A percentile compares a stretch with the other conserved stretches of the same genome.
Conservation (phyloP, 2,888 invertebrate species). For the Vanessa cardui region DNA sequence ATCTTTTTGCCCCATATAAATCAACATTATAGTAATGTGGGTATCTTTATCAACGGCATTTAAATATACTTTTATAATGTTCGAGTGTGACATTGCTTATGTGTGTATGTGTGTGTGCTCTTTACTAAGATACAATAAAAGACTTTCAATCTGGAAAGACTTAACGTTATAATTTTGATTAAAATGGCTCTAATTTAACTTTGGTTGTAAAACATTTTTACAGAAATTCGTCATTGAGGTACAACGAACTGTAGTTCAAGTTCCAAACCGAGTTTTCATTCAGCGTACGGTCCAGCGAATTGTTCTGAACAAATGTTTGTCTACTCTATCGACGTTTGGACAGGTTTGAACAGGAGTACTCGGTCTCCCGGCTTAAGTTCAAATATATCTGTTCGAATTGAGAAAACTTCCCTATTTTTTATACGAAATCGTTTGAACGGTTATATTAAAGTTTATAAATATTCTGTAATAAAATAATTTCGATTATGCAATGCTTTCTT, state of each 20-base stretch:
- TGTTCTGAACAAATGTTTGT: slow-evolving; percentile 44
- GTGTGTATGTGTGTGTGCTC: neutral
- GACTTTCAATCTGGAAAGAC: neutral
- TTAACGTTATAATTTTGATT: neutral
- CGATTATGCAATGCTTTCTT: too few species aligned
- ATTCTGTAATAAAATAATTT: neutral
- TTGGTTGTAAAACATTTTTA: neutral
- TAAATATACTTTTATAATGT: neutral
- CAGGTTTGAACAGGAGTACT: slow-evolving; percentile 42
- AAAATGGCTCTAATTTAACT: neutral
- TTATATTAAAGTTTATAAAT: neutral
- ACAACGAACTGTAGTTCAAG: slow-evolving; percentile 37
- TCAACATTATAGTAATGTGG: neutral
- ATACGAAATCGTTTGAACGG: neutral
- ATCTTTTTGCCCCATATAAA: too few species aligned
- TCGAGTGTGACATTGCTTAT: neutral
- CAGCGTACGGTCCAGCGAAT: slow-evolving; percentile 39
- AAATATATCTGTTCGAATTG: slow-evolving; percentile 37
- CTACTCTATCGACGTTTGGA: slow-evolving; percentile 45
- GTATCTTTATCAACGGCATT: neutral
- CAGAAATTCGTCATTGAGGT: neutral
- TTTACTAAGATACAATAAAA: too few species aligned
- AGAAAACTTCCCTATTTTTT: slow-evolving; percentile 7
- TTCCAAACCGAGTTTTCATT: slow-evolving; percentile 39
- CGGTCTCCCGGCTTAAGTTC: slow-evolving; percentile 38